Evolutionary conservation across 2,888 invertebrate genomes (phyloP), one percentile per base, ranked within the genome.

Genomic region (Apamea epomidion): DNA sequence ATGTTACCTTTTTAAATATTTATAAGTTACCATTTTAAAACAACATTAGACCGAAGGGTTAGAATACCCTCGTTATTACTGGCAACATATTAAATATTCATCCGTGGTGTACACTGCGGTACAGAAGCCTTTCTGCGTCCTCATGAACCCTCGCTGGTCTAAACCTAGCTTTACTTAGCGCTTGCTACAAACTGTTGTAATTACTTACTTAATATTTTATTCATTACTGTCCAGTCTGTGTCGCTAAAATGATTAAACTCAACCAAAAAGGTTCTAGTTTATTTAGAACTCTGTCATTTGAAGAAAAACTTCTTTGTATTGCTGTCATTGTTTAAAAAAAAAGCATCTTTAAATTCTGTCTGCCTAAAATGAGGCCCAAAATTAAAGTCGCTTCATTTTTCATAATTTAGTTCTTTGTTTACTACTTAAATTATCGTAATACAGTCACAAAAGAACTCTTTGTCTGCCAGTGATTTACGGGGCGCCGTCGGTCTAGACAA

Each of bases 401-500:
- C 58, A 12, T 21, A 65, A 54, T 64, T 51, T 64, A 60, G 16
- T 73, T 54, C 37, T 81, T 74, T 74, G 74, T 81, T 76, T 81
- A 29, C 18, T 45, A n/a, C 42, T 62, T 64, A 64, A 37, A 73
- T 18, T 76, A 78, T 54, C 54, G 67, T 67, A 81, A 81, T 69
- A 78, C 12, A 32, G 54, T 32, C 3, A n/a, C 14, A 54, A 68
- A 76, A 80, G 51, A 42, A 58, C 6, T 74, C 78, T 78, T 78
- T 76, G 71, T 72, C 65, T 78, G 18, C 64, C 42, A n/a, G 65
- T 86, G 58, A 87, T 83, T 81, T 85, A 78, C 45, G 80, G 78
- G 90, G 87, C 91, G 90, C 88, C 91, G 54, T 54, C 65, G 60
- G 90, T 90, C 90, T 91, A 91, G 90, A 76, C 51, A 37, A 37